Conservation (phyloP, 2,888 invertebrate genomes). For the Isotomurus palustris region DNA sequence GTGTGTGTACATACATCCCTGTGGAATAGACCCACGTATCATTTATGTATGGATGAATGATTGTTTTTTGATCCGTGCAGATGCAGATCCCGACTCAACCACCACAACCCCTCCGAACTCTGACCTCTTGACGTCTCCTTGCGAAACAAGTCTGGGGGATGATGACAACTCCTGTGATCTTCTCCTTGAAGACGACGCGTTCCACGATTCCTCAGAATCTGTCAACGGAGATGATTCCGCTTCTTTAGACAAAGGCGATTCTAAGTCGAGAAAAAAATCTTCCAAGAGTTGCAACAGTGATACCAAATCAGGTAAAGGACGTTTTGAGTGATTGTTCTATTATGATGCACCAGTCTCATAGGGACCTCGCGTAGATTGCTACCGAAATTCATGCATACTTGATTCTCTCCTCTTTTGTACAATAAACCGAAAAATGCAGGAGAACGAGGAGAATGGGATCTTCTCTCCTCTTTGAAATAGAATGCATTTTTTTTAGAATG, state of each 20-base stretch:
- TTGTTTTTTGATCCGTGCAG: too few relatives aligned
- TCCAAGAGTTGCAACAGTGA: constrained; percentile 46
- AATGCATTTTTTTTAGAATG: too few relatives aligned
- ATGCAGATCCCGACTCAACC: constrained; percentile 46
- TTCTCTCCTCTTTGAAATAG: too few relatives aligned
- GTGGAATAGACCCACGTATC: constrained; percentile 5
- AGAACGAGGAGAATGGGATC: too few relatives aligned
- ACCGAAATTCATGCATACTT: too few relatives aligned
- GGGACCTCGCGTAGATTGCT: too few relatives aligned
- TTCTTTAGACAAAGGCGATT: constrained; percentile 44
- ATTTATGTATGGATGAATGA: background rate
- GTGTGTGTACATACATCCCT: constrained; percentile 24
- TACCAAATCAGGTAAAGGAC: constrained; percentile 46
- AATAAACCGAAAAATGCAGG: too few relatives aligned
- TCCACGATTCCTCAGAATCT: constrained; percentile 44
- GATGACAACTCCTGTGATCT: constrained; percentile 47
- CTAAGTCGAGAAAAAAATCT: constrained; percentile 46
- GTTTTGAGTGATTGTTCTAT: too few relatives aligned
- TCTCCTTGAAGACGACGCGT: constrained; percentile 45
- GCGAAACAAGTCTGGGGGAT: constrained; percentile 45
- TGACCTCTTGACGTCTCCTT: constrained; percentile 46
- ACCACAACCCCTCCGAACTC: constrained; percentile 46
- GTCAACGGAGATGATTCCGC: constrained; percentile 44
- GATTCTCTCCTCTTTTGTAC: too few relatives aligned
- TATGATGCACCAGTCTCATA: too few relatives aligned